Evolutionary conservation across 2,888 invertebrate genomes (phyloP).

Genomic region (Galerucella calmariensis): DNA sequence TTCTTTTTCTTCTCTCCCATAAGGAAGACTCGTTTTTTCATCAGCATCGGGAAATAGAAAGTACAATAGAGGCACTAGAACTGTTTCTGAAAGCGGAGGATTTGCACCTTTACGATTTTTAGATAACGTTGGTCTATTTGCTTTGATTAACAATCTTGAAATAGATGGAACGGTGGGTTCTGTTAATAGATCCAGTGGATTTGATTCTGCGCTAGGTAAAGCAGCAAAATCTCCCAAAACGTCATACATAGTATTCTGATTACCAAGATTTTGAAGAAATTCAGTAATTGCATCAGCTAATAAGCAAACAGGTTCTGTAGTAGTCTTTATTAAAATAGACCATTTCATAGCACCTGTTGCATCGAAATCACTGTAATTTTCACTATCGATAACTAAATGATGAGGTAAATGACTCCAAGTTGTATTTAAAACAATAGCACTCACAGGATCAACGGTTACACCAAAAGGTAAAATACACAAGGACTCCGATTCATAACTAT

Average conservation of each 20-base stretch:
- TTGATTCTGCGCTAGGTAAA: constrained; percentile 57
- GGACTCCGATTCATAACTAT: constrained; percentile 66
- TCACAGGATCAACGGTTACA: constrained; percentile 83
- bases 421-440: constrained; percentile 79
- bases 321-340: constrained; percentile 76
- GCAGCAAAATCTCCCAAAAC: constrained; percentile 68
- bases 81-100: constrained; percentile 81
- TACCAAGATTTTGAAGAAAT: constrained; percentile 71
- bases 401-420: constrained; percentile 90
- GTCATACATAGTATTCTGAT: constrained; percentile 66
- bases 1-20: constrained; percentile 65
- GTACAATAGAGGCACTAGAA: constrained; percentile 80
- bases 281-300: constrained; percentile 81
- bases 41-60: constrained; percentile 92
- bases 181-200: constrained; percentile 77
- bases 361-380: constrained; percentile 88
- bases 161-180: constrained; percentile 79
- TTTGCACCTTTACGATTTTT: constrained; percentile 65
- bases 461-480: constrained; percentile 83
- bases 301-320: constrained; percentile 78
- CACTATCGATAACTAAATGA: constrained; percentile 87
- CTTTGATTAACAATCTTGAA: constrained; percentile 66
- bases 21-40: constrained; percentile 70
- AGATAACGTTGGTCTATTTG: constrained; percentile 64
- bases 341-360: constrained; percentile 84